phyloP scores from a whole-genome alignment of 2,888 invertebrate species.

The Cactoblastis cactorum region DNA sequence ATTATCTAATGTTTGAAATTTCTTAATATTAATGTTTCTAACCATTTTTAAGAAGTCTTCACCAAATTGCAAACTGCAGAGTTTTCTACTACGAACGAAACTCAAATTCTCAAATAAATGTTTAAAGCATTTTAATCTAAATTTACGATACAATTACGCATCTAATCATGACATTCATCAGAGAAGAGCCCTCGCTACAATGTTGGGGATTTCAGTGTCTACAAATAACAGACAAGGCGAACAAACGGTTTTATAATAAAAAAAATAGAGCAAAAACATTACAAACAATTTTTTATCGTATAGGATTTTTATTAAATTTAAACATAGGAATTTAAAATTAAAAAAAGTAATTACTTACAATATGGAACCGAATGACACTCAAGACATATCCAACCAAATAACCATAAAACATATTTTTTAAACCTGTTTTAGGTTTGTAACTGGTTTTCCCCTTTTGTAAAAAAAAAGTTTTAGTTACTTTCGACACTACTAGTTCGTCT shows the following conservation, averaged over 20 bases:
- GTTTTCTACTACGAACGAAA: neutral
- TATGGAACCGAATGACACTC: too few relatives aligned
- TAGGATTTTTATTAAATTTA: too few relatives aligned
- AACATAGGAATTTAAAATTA: too few relatives aligned
- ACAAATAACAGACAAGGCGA: slow-evolving; percentile 31
- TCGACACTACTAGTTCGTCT: neutral
- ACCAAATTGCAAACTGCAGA: neutral
- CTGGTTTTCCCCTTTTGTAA: neutral
- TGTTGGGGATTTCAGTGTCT: slow-evolving; percentile 43
- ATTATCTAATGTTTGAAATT: too few relatives aligned
- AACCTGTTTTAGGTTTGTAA: too few relatives aligned
- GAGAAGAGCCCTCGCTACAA: slow-evolving; percentile 36
- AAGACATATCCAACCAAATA: too few relatives aligned
- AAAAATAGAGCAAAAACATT: neutral
- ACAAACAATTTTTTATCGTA: too few relatives aligned
- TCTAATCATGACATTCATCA: slow-evolving; percentile 7
- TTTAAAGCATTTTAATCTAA: slow-evolving; percentile 10
- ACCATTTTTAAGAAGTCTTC: neutral
- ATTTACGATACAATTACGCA: slow-evolving; percentile 9
- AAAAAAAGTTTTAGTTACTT: neutral
- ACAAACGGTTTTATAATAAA: slow-evolving; percentile 19
- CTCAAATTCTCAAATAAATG: slow-evolving; percentile 1
- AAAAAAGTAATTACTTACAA: too few relatives aligned
- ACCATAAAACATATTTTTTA: too few relatives aligned
- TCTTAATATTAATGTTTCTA: neutral